Evolutionary conservation across 2,888 invertebrate species (phyloP), one percentile per base, ranked within the genome.

Genomic region (Iselma pallidipennis): DNA sequence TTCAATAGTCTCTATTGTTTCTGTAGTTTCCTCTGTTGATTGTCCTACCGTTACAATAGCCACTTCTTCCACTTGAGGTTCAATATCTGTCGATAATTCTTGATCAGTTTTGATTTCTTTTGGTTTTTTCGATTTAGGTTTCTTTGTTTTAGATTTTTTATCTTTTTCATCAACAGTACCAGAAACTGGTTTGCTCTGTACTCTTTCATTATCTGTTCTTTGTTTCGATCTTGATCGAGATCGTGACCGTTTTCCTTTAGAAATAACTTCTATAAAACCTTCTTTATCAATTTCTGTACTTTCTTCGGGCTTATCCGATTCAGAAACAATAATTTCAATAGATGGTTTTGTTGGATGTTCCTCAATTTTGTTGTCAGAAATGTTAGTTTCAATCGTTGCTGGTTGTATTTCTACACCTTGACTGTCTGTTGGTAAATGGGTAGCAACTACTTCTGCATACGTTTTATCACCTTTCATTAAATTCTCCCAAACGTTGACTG

Each of bases 401-500:
- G 50, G 49, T 31, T n/a, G 19, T 49, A 48, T 48, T 49, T 56
- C 28, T 51, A 14, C 19, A 33, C 2, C 2, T 31, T 67, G 78
- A 75, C 12, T 77, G 31, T 50, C 45, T 45, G 81, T 80, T 57
- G 76, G 78, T 80, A 62, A 72, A 23, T 72, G 74, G 71, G 85
- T 84, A 16, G 87, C 86, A 6, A 90, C 82, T 31, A 90, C 86
- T 79, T 89, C 87, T 19, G 91, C 91, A 73, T 91, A 91, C 0
- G 90, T 89, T 79, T 89, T 90, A 0, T 88, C 88, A 42, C 83
- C 82, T 52, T 82, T 72, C 64, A 73, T 77, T 33, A 82, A 68
- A 72, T 82, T 83, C n/a, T 78, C 75, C 86, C 86, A 87, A 21
- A 85, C 82, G 73, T 85, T 85, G 28, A 60, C 58, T 16, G 76